phyloP scores from a whole-genome alignment of 2,113 vertebrate genomes.

The Scophthalmus maximus region DNA sequence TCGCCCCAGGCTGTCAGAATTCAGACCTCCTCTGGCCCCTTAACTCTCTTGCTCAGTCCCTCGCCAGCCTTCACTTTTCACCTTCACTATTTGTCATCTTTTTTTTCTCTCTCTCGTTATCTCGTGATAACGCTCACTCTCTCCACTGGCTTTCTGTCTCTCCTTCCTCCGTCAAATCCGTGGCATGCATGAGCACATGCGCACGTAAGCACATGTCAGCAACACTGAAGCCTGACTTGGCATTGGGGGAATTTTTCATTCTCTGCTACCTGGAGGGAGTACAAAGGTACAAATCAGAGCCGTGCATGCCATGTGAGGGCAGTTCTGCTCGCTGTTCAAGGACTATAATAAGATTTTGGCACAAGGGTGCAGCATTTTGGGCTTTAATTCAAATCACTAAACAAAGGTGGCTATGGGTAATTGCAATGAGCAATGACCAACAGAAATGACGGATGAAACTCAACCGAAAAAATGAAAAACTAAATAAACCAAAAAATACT shows the following conservation, averaged over 20 bases:
- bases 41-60: slow-evolving; percentile 30
- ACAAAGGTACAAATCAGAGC: slow-evolving; percentile 46
- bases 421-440: background rate
- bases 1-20: slow-evolving; percentile 57
- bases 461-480: background rate
- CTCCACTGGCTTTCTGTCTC: slow-evolving; percentile 9
- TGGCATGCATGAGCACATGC: slow-evolving; percentile 8
- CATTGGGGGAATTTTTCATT: slow-evolving; percentile 36
- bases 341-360: slow-evolving; percentile 41
- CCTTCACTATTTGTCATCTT: slow-evolving; percentile 53
- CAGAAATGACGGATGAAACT: slow-evolving; percentile 8
- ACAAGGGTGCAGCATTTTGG: slow-evolving; percentile 9
- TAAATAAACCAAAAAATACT: background rate
- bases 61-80: slow-evolving; percentile 41
- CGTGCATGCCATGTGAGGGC: slow-evolving; percentile 36
- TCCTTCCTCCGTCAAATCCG: background rate
- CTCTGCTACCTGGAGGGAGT: slow-evolving; percentile 56
- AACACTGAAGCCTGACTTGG: slow-evolving; percentile 55
- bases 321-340: slow-evolving; percentile 43
- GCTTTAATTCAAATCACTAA: slow-evolving; percentile 31
- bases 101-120: slow-evolving; percentile 57
- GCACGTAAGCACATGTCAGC: slow-evolving; percentile 43
- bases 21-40: slow-evolving; percentile 47
- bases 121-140: slow-evolving; percentile 7
- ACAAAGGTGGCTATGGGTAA: slow-evolving; percentile 12